Percentiles rank a stretch among this genome's conserved stretches.
Conservation (phyloP, 2,888 invertebrate species). For the Theretra japonica region DNA sequence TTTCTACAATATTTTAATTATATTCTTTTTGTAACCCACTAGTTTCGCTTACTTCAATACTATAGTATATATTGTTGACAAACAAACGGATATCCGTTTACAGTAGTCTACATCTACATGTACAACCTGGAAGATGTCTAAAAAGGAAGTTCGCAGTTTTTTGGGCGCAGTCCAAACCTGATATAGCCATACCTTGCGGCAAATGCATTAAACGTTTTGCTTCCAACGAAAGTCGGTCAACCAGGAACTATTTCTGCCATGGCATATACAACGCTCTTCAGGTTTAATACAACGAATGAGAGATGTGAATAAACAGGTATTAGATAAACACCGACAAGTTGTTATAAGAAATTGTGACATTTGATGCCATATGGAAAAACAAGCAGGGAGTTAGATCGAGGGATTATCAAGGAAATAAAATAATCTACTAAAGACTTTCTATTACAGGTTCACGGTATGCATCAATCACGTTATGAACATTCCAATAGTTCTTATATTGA, state of each 20-base stretch:
- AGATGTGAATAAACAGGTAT: neutral
- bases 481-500: too few relatives aligned
- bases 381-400: too few relatives aligned
- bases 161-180: slow-evolving; percentile 15
- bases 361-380: too few relatives aligned
- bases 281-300: neutral
- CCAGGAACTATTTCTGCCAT: neutral
- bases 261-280: neutral
- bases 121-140: neutral
- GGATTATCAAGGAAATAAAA: too few relatives aligned
- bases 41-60: too few relatives aligned
- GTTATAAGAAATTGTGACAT: neutral
- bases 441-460: too few relatives aligned
- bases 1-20: too few relatives aligned
- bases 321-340: neutral
- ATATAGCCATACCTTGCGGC: slow-evolving; percentile 20
- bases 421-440: too few relatives aligned
- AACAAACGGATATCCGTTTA: neutral
- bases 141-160: neutral
- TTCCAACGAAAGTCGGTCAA: slow-evolving; percentile 20
- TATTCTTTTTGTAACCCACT: too few relatives aligned
- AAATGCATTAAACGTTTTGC: slow-evolving; percentile 16
- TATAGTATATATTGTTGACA: too few relatives aligned
- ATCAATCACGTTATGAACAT: too few relatives aligned
- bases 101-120: neutral